These are phyloP conservation scores for Papilio machaon DNA, from an alignment of 1,140 invertebrate genomes.

Conservation along the genomic window DNA sequence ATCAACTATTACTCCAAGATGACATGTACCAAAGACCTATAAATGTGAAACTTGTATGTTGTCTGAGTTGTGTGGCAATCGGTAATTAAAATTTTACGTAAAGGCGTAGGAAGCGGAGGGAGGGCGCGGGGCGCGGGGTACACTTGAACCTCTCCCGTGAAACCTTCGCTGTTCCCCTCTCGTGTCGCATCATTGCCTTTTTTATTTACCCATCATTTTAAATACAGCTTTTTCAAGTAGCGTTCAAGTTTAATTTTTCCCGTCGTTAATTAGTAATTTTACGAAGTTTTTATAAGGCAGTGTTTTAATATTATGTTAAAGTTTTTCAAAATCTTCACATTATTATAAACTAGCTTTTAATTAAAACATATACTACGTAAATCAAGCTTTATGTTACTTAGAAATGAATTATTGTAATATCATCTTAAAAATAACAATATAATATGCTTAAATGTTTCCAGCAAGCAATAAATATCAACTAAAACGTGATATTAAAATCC, in stretches of 20 bases:
- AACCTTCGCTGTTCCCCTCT: not conserved
- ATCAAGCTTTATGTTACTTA: not conserved
- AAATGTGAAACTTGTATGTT: no score
- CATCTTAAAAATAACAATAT: not conserved
- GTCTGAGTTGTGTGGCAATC: not conserved
- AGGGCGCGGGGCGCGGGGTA: not conserved
- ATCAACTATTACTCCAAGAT: no score
- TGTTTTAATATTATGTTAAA: not conserved
- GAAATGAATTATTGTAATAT: not conserved
- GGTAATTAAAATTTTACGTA: not conserved
- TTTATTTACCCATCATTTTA: slow-evolving; percentile 16
- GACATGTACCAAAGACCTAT: no score
- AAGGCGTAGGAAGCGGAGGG: not conserved
- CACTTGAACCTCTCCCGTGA: not conserved
- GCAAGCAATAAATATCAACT: not conserved
- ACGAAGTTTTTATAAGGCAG: not conserved
- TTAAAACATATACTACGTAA: no score
- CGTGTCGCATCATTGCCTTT: slow-evolving; percentile 21
- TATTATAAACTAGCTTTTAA: no score
- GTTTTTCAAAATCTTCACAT: no score
- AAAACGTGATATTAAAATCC: slow-evolving; percentile 1
- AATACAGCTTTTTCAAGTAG: slow-evolving; percentile 9
- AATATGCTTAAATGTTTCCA: not conserved
- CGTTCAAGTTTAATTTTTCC: not conserved
- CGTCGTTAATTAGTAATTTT: not conserved